phyloP scores from a whole-genome alignment of 2,888 invertebrate species.

The Folsomia manolachei region DNA sequence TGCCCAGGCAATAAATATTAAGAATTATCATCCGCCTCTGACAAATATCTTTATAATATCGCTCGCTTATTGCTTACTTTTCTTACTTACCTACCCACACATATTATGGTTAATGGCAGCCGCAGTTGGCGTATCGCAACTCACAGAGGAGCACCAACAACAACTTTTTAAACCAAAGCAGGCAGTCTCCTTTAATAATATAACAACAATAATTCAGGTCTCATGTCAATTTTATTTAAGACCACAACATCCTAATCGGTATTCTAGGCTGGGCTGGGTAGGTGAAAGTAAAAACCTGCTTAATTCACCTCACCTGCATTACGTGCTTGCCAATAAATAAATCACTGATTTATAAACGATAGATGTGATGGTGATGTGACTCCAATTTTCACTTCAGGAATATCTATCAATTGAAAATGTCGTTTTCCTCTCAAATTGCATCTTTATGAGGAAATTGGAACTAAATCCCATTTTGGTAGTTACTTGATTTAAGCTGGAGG shows the following conservation, averaged over 20 bases:
- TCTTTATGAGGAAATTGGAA: too few species aligned
- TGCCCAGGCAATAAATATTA: constrained; percentile 18
- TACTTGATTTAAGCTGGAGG: neutral
- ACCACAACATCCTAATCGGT: constrained; percentile 1
- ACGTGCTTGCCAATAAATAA: too few species aligned
- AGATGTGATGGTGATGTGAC: too few species aligned
- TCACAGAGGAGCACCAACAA: neutral
- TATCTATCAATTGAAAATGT: too few species aligned
- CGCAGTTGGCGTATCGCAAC: neutral
- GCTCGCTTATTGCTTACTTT: neutral
- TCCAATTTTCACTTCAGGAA: too few species aligned
- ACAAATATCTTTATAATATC: constrained; percentile 12
- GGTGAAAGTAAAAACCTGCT: too few species aligned
- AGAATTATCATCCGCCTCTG: constrained; percentile 18
- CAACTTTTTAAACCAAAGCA: neutral
- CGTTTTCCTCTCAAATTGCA: too few species aligned
- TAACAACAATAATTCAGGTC: neutral
- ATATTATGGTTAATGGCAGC: too few species aligned
- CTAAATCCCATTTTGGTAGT: neutral
- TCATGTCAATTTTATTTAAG: constrained; percentile 3
- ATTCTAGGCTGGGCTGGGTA: too few species aligned
- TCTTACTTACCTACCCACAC: neutral
- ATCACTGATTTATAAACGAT: too few species aligned
- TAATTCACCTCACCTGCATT: too few species aligned
- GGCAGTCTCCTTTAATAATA: neutral